Evolutionary conservation across 2,888 invertebrate genomes (phyloP).

Genomic region (Oscheius sp.): DNA sequence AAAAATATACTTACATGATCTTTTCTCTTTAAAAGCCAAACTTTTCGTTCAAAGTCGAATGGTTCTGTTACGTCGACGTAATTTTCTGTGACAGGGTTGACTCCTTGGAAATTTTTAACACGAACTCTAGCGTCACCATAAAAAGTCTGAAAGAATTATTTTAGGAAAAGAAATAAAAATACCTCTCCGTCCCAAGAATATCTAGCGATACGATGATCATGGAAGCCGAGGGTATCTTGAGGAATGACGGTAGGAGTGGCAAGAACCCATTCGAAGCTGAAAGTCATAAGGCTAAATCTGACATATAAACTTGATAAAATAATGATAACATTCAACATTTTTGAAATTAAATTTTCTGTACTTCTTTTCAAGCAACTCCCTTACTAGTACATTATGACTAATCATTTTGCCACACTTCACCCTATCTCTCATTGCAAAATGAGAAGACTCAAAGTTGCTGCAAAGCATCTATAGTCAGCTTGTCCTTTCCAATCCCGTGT

Average conservation of each 20-base stretch:
- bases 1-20: constrained; percentile 30
- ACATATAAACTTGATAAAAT: too few species aligned
- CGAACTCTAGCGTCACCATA: constrained; percentile 46
- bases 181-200: constrained; percentile 36
- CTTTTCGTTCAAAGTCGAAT: constrained; percentile 16
- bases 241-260: constrained; percentile 28
- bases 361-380: too few species aligned
- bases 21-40: constrained; percentile 27
- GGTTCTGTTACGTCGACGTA: constrained; percentile 27
- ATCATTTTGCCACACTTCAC: too few species aligned
- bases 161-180: neutral
- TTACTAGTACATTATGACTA: too few species aligned
- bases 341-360: too few species aligned
- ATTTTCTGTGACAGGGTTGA: constrained; percentile 29
- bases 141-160: constrained; percentile 28
- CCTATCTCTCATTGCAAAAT: too few species aligned
- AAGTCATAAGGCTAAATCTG: neutral
- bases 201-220: constrained; percentile 48
- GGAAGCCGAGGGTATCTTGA: constrained; percentile 47
- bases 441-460: too few species aligned
- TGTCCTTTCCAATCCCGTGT: too few species aligned
- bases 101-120: constrained; percentile 41
- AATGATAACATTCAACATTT: too few species aligned
- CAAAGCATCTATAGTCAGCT: too few species aligned
- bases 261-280: constrained; percentile 50